Base-by-base conservation (phyloP, 2,113 vertebrate genomes). In the Cepphus grylle region DNA sequence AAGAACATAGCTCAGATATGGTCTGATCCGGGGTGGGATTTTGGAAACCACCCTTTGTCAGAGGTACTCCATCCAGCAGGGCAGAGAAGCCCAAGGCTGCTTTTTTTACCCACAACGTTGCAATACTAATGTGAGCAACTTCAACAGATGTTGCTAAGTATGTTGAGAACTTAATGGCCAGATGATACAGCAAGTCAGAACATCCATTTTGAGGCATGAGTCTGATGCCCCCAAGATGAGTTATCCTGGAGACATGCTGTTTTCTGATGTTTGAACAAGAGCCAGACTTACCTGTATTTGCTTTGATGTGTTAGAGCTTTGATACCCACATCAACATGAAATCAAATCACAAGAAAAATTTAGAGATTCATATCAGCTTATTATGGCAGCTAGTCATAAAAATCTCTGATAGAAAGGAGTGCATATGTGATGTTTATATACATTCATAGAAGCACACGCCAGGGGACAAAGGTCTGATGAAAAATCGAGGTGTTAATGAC, bases 341-440 rank as follows among this genome's bases (percentile, higher is more conserved):
- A 70, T 70, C 76, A 91, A 81, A 92, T 86, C 72, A 69, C 62
- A 84, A 73, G 70, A 94, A 91, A 97, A 89, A 87, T 58, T 78
- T 30, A 56, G 59, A 84, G 70, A 89, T 96, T 69, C 29, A 1
- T 83, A 93, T 91, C 92, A 53, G 29, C 40, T 92, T 56, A 34
- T 1, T 15, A 88, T 40, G 38, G 65, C 36, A 92, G 29, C 40
- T 93, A 65, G 53, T 95, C 27, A 78, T 81, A 81, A 83, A 77
- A 81, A 49, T 47, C 34, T 77, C 62, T 78, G 53, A 52, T 84
- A 56, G 72, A 84, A 70, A 63, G 45, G 34, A 42, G 36, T 27
- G 8, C 27, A 72, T 47, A 29, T 45, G 11, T 82, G 53, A 53
- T 62, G 50, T 77, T 91, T 32, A 36, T 12, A 26, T 15, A 27